phyloP scores from a whole-genome alignment of 2,888 invertebrate genomes.

The Ceraclea dissimilis region DNA sequence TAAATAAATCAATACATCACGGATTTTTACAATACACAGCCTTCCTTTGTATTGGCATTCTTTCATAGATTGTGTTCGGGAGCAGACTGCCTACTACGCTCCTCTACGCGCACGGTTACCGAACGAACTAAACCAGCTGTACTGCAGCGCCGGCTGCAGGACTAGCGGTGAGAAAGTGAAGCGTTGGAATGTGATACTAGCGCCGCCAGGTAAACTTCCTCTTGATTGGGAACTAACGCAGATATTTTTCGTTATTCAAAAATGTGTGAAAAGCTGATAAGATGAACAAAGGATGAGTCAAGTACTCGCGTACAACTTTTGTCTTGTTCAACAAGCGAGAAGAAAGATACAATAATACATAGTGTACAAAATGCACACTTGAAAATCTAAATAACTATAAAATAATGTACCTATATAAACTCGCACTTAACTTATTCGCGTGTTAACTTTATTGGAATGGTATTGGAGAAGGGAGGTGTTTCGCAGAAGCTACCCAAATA shows the following conservation, averaged over 20 bases:
- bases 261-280: not conserved
- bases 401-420: not conserved
- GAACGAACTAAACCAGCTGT: conserved; percentile 36
- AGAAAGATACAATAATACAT: not conserved
- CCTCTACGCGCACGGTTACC: conserved; percentile 37
- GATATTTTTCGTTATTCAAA: conserved; percentile 9
- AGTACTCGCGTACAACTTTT: not conserved
- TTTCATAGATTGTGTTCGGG: conserved; percentile 33
- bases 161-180: conserved; percentile 10
- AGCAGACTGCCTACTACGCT: conserved; percentile 31
- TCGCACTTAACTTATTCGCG: not conserved
- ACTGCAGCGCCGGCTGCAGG: conserved; percentile 34
- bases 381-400: too few relatives aligned
- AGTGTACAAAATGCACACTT: too few relatives aligned
- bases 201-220: conserved; percentile 15
- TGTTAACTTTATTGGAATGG: too few relatives aligned
- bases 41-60: conserved; percentile 46
- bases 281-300: conserved; percentile 2
- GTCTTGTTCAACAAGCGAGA: not conserved
- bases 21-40: conserved; percentile 48
- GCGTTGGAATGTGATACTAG: conserved; percentile 14
- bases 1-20: conserved; percentile 51
- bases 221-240: not conserved
- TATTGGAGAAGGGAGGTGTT: too few relatives aligned
- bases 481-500: too few relatives aligned